Evolutionary conservation across 2,888 invertebrate genomes (phyloP), one percentile per base, ranked within the genome.

Genomic region (Lasioglossum lativentre): DNA sequence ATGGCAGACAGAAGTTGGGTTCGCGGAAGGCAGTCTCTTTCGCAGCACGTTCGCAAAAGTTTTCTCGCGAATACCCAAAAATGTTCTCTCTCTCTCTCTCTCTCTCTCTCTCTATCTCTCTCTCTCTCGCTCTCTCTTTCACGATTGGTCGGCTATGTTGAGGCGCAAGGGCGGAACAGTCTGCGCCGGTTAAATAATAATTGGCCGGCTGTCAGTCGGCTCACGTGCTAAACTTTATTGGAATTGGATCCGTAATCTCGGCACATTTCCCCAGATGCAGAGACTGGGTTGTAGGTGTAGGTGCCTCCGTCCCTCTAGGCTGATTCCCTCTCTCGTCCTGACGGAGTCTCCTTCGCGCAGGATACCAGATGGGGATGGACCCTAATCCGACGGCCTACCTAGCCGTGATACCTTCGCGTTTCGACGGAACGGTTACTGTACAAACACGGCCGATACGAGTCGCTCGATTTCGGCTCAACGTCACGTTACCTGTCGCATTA

Each of bases 231-330:
- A 94, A 94, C 93, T 94, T 94, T 93, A 94, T 94, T 93, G 94
- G 94, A 94, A 94, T 93, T 94, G 94, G 93, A 93, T 92, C 93
- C 92, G 94, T 94, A 94, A 94, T 93, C 94, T 94, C 93, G 91
- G 93, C 91, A 93, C 92, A 93, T 93, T 92, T 93, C 93, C 93
- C 92, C 91, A 92, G 93, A 93, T 93, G 92, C 91, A 90, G 88
- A 89, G 89, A 86, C 78, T 66, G 75, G n/a, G 72, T 23, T 23
- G 23, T 23, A 30, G 30, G 63, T 23, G 23, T 23, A 30, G 30
- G 63, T 30, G 63, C 30, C n/a, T 16, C 63, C 30, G 30, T 63
- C 63, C 30, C 63, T 30, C 30, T 4, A 14, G n/a, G 19, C 78
- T 19, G 16, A 8, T 70, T 59, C 14, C 74, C 70, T 63, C 52